Percentiles rank a stretch among this genome's conserved stretches.
These are phyloP conservation scores for Rhimphoctona megacephalus DNA, from an alignment of 2,888 invertebrate genomes.

Conservation along the genomic window DNA sequence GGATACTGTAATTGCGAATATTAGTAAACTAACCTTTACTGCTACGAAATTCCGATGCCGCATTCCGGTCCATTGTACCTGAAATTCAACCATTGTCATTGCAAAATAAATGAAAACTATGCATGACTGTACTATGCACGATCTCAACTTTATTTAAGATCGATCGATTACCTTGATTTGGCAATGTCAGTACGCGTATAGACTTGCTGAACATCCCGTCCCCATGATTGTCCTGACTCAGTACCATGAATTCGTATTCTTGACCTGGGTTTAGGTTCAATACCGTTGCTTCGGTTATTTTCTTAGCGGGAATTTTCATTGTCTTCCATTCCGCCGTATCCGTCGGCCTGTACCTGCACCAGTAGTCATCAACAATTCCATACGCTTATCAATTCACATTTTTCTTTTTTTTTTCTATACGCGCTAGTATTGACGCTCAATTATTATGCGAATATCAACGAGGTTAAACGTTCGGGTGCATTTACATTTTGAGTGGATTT, in stretches of 20 bases:
- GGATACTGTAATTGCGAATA: not conserved
- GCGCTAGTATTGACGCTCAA: too few species aligned
- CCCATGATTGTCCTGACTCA: constrained; percentile 94
- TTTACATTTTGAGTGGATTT: too few species aligned
- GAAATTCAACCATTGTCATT: constrained; percentile 3
- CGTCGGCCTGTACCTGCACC: constrained; percentile 88
- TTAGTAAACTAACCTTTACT: constrained; percentile 72
- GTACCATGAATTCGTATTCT: constrained; percentile 96
- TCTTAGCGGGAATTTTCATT: constrained; percentile 90
- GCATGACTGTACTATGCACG: too few species aligned
- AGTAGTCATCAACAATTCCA: too few species aligned
- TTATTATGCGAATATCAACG: too few species aligned
- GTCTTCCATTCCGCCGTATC: constrained; percentile 94
- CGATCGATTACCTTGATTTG: constrained; percentile 72
- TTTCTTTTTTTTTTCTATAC: too few species aligned
- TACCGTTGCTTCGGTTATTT: constrained; percentile 92
- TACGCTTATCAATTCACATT: too few species aligned
- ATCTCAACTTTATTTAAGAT: too few species aligned
- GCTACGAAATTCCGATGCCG: constrained; percentile 80
- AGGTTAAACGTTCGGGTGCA: too few species aligned
- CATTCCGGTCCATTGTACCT: constrained; percentile 77
- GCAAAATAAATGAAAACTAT: not conserved
- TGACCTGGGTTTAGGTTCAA: constrained; percentile 91
- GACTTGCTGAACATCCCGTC: constrained; percentile 96
- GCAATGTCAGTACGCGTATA: constrained; percentile 90